Base-by-base conservation (phyloP, 2,113 vertebrate species). In the Atractosteus spatula region DNA sequence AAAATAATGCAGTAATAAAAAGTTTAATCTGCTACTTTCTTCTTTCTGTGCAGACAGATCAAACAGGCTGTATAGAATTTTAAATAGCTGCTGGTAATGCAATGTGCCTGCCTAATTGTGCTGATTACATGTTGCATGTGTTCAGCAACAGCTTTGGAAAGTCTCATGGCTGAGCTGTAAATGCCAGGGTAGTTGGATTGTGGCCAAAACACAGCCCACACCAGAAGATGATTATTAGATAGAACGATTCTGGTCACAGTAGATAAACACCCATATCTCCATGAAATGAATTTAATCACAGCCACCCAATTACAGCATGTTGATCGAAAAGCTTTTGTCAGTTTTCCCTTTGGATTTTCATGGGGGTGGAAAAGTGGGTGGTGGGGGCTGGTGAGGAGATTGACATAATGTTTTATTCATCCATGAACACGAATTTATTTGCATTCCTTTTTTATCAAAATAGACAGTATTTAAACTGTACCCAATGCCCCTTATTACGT, bases 301-400 rank as follows among this genome's bases (percentile, higher is more conserved):
- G 29, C 54, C 41, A n/a, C 10, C 54, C 13, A 10, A 41, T 51
- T 69, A 54, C 29, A 41, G 8, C 8, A 12, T 69, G 67, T 56
- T 41, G 7, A 17, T 55, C 45, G 67, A 55, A 41, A 69, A 55
- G 51, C 54, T 69, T 41, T 69, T 41, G 16, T 55, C n/a, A 68
- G 7, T 3, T 69, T 62, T 62, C 17, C 59, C 59, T 14, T 7
- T 14, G 7, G 14, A 62, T 62, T 14, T 16, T 62, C 17, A 29
- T 13, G 6, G 17, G 13, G 59, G 59, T 16, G 14, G 17, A 13
- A 11, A 29, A 7, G 59, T 29, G 13, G 59, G 59, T 14, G 47
- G 47, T 7, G 47, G 47, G 47, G 47, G 10, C 10, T 16, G 59
- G 14, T 62, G 3, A 29, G 59, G 6, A 62, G 59, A 6, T 14